These are phyloP conservation scores for Lysandra coridon DNA, from an alignment of 2,888 invertebrate genomes.

Conservation along the genomic window DNA sequence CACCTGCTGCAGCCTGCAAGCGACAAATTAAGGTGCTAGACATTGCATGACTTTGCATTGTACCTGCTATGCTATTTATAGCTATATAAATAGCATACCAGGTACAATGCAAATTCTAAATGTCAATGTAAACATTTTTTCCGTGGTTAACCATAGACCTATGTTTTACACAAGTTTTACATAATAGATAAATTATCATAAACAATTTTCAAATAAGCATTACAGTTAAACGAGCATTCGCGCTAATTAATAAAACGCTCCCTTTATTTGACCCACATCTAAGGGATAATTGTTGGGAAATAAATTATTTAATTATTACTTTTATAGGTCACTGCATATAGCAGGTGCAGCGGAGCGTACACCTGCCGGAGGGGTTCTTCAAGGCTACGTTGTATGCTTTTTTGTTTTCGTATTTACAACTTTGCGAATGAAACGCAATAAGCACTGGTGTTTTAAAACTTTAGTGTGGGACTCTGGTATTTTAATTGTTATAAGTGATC, in stretches of 20 bases:
- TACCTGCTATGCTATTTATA: background rate
- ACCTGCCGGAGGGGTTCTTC: slow-evolving; percentile 69
- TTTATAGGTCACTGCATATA: slow-evolving; percentile 77
- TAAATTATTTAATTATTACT: slow-evolving; percentile 76
- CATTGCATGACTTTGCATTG: background rate
- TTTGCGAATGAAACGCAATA: slow-evolving; percentile 21
- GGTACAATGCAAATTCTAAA: slow-evolving; percentile 1
- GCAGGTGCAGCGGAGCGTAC: slow-evolving; percentile 69
- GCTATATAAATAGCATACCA: background rate
- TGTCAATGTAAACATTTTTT: slow-evolving; percentile 20
- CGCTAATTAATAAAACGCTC: slow-evolving; percentile 39
- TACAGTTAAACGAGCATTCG: background rate
- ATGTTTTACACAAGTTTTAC: background rate
- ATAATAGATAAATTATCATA: slow-evolving; percentile 5
- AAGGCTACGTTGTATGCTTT: slow-evolving; percentile 58
- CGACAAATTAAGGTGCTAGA: background rate
- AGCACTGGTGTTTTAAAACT: slow-evolving; percentile 15
- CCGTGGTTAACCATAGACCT: background rate
- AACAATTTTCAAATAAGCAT: slow-evolving; percentile 8
- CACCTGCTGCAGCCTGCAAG: background rate
- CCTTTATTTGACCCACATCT: slow-evolving; percentile 76
- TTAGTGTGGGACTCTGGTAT: background rate
- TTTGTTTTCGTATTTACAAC: slow-evolving; percentile 44
- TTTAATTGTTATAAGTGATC: slow-evolving; percentile 9
- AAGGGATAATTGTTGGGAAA: slow-evolving; percentile 67